Evolutionary conservation across 2,888 invertebrate genomes (phyloP), one percentile per base, ranked within the genome.

Genomic region (Melieria picta): DNA sequence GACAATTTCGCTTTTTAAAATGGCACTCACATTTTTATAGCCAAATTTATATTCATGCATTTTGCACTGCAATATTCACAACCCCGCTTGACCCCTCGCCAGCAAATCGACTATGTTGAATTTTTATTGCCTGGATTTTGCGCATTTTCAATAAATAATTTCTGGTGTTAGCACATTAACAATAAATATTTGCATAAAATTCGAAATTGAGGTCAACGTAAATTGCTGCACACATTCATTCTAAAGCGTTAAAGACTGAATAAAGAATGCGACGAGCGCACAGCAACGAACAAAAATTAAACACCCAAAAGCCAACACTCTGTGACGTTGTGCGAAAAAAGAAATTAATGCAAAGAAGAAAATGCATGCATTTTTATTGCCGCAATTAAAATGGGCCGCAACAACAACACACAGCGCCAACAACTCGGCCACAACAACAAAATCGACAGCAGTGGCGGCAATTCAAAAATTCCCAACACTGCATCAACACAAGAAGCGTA

Each of bases 161-260:
- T 30, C 30, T 30, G 30, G 30, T 30, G 30, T 30, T 30, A 30
- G 30, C 30, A 30, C 30, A 30, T 30, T 30, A 30, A 30, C 3
- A 30, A 30, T 46, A 63, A 69, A 56, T 52, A 56, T 63, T 69
- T 69, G 69, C 63, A 62, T 69, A 55, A 69, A 69, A 69, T 62
- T 62, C 63, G 55, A 63, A 69, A 67, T 69, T 69, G 52, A 55
- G 69, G 69, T 69, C 69, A 62, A 55, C 62, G n/a, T 5, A 69
- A 56, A 63, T 69, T 69, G 61, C 69, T 43, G 50, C 50, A 60
- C 67, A 50, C 5, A 52, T n/a, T 45, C 45, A 1, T 16, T 5
- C 6, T 13, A 5, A 47, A 48, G 16, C 11, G 1, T 57, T 2
- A 9, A 42, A 42, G 9, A 11, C 43, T 58, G 13, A 10, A 58